Percentiles rank a stretch among this genome's conserved stretches.
These are phyloP conservation scores for Xenus cinereus DNA, from an alignment of 2,113 vertebrate genomes.

Conservation along the genomic window DNA sequence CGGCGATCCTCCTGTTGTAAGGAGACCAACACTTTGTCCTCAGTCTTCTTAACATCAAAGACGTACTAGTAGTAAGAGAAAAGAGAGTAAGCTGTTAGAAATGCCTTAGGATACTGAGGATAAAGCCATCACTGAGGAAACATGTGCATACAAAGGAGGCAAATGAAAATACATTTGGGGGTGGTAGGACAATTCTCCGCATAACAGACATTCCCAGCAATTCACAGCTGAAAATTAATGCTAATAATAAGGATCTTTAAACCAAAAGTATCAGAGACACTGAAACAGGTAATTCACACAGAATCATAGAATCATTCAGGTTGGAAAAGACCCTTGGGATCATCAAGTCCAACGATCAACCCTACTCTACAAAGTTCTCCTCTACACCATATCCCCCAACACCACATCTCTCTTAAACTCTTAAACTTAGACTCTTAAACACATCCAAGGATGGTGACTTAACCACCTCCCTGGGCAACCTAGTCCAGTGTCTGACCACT, in stretches of 20 bases:
- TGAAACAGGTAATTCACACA: background rate
- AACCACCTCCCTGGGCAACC: too few relatives aligned
- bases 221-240: background rate
- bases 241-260: background rate
- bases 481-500: too few relatives aligned
- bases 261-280: background rate
- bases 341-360: too few relatives aligned
- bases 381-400: too few relatives aligned
- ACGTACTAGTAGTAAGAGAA: conserved; percentile 76
- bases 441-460: too few relatives aligned
- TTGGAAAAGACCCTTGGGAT: too few relatives aligned
- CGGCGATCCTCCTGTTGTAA: conserved; percentile 90
- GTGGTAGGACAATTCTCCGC: background rate
- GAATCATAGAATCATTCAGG: too few relatives aligned
- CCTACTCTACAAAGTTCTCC: too few relatives aligned
- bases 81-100: background rate
- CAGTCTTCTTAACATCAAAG: conserved; percentile 85
- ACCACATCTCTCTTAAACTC: too few relatives aligned
- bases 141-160: rapidly evolving
- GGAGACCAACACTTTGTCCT: conserved; percentile 86
- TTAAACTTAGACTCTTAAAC: too few relatives aligned
- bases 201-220: background rate
- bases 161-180: background rate
- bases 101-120: background rate
- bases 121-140: background rate